phyloP scores from a whole-genome alignment of 2,797 vertebrate species.

The Mycteria americana region DNA sequence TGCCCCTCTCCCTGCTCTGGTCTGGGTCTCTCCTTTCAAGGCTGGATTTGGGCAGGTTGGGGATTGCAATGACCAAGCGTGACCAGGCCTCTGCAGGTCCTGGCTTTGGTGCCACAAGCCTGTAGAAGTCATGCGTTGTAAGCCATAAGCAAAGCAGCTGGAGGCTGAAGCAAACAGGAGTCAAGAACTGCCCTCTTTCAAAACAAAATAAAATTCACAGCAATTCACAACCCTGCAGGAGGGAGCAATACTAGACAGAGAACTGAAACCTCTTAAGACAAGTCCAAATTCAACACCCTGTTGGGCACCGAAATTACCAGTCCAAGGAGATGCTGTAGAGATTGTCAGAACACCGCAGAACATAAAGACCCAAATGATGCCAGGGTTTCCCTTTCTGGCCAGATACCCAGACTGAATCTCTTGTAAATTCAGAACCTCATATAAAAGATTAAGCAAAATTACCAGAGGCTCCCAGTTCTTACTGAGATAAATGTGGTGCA shows the following conservation, averaged over 20 bases:
- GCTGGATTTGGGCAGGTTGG: not conserved
- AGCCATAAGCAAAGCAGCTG: not conserved
- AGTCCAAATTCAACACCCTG: not conserved
- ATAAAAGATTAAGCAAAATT: constrained; percentile 14
- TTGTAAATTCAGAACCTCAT: constrained; percentile 40
- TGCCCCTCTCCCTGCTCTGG: not conserved
- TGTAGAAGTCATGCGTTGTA: rapidly evolving
- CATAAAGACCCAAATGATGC: not conserved
- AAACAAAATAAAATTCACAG: constrained; percentile 17
- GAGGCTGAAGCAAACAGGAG: not conserved
- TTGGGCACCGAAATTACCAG: not conserved
- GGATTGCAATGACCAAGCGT: not conserved
- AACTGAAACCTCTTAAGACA: not conserved
- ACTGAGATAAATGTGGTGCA: not conserved
- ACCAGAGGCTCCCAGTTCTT: not conserved
- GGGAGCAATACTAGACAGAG: not conserved
- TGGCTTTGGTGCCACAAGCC: not conserved
- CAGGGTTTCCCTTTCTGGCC: constrained; percentile 18
- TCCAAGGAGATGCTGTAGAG: not conserved
- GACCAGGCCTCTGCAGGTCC: not conserved
- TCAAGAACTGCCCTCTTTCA: not conserved
- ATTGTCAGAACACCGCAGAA: not conserved
- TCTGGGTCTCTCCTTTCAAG: not conserved
- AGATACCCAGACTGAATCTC: not conserved
- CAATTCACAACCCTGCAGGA: not conserved